Base-by-base conservation (phyloP, 2,888 invertebrate genomes). In the Stramonita haemastoma region DNA sequence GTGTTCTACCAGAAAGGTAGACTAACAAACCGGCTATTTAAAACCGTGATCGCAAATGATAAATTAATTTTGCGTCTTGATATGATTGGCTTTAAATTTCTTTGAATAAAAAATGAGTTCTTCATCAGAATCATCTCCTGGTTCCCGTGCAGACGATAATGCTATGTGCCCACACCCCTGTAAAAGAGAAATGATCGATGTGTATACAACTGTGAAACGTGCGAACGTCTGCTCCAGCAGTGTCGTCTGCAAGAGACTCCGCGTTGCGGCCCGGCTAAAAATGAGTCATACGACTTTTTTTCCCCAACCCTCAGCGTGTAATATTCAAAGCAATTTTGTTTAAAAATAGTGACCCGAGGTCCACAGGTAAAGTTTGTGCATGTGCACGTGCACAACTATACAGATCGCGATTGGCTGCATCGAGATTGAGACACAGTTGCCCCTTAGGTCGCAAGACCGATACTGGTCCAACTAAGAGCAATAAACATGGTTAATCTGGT, bases 211-310 rank as follows among this genome's bases (percentile, higher is more conserved):
- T 29, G 73, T 32, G 17, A 79, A 83, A 22, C 81, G 81, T 36
- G 36, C 81, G 81, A 83, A 26, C 81, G 81, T 83, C 81, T 83
- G 81, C 81, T 83, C 81, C 46, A 79, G 73, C 73, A 79, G 77
- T 26, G 77, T 79, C 77, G 77, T 32, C 77, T 79, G 77, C 77
- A 79, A 79, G 15, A 17, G 11, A 46, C 8, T 22, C 22, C 19
- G 36, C 29, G 36, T 36, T 29, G 46, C 46, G 81, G 77, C 26
- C 73, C 73, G 73, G 34, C 46, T 83, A 8, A 8, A 83, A 36
- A 46, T 83, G 81, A 83, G 26, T 83, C 81, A 83, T 83, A 83
- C 46, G 22, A 36, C 81, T 46, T 46, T 46, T 8, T 32, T 15
- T 26, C 77, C 32, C 15, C 32, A 32, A 29, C 32, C 5, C 32